Evolutionary conservation across 2,888 invertebrate species (phyloP).

Genomic region (Drosophila cyrtoloma): DNA sequence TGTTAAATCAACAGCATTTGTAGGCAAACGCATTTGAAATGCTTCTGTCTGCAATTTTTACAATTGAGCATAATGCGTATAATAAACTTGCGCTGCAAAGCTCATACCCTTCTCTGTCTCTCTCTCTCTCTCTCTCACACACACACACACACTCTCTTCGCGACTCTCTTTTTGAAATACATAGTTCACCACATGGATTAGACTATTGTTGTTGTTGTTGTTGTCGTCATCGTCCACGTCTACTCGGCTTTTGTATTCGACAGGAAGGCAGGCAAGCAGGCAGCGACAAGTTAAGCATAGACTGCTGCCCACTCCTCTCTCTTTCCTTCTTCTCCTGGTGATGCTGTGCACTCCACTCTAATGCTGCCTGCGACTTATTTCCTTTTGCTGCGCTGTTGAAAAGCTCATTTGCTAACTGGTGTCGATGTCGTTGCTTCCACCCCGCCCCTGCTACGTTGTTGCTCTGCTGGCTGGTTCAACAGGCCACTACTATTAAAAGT

Average conservation of each 20-base stretch:
- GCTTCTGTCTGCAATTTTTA: conserved; percentile 29
- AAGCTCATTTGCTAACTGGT: conserved; percentile 36
- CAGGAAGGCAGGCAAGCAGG: conserved; percentile 5
- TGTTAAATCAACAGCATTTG: conserved; percentile 28
- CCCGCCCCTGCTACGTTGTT: conserved; percentile 26
- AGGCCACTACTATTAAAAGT: conserved; percentile 77
- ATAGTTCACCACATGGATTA: background rate
- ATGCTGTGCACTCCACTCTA: conserved; percentile 23
- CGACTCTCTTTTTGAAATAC: conserved; percentile 7
- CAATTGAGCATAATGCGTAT: conserved; percentile 46
- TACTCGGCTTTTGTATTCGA: conserved; percentile 43
- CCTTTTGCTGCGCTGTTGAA: conserved; percentile 26
- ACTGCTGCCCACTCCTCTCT: conserved; percentile 32
- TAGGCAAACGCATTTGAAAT: conserved; percentile 32
- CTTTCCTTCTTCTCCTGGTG: conserved; percentile 7
- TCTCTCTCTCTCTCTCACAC: background rate
- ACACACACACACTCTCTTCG: conserved; percentile 1
- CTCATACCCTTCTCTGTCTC: conserved; percentile 12
- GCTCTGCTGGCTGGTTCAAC: conserved; percentile 70
- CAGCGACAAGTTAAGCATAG: conserved; percentile 17
- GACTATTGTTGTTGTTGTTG: conserved; percentile 20
- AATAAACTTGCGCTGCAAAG: conserved; percentile 55
- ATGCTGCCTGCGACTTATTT: conserved; percentile 22
- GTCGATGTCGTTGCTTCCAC: conserved; percentile 26
- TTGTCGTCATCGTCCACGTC: conserved; percentile 14